Evolutionary conservation across 2,113 vertebrate genomes (phyloP), one percentile per base, ranked within the genome.

Genomic region (Cryptomyrus ogoouensis): DNA sequence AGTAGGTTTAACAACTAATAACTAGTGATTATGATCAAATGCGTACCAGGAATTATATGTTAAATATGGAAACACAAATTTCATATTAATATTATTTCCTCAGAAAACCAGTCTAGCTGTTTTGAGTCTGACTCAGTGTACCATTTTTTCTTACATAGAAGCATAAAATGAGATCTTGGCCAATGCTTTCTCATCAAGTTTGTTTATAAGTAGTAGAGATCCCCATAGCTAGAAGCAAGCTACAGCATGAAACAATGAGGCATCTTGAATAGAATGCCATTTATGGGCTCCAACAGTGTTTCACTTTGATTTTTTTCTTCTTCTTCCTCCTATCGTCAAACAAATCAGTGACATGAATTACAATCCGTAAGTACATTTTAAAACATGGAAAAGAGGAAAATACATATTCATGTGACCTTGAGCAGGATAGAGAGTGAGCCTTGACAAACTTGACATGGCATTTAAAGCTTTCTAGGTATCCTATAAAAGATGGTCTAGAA

Each of bases 381-480:
- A 89, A 90, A 53, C 88, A 90, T 85, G 49, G 93, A 91, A 89
- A 47, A 0, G 83, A 88, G 91, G 19, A 19, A 84, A 92, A 93
- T 96, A 94, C 93, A 93, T 96, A 95, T 97, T 95, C 93, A 93
- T 92, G 93, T 97, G 97, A 97, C 97, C 97, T 98, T 97, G 97
- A 96, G 92, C 27, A 92, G 92, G 94, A 94, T 94, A 94, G 94
- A 93, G 95, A 89, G 97, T 96, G 91, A 94, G 95, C 95, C 95
- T 96, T 95, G 95, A 96, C 96, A 97, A 97, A 97, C 96, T 96
- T 95, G 97, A 97, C 96, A 95, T 96, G 97, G 97, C 97, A 98
- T 98, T 97, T 97, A 96, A 96, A 97, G 96, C 96, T 97, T 97
- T 91, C 95, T 95, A 96, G 96, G 97, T 97, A 97, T 96, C 97